Conservation (phyloP, 2,888 invertebrate species). For the Epistrophe eligans region DNA sequence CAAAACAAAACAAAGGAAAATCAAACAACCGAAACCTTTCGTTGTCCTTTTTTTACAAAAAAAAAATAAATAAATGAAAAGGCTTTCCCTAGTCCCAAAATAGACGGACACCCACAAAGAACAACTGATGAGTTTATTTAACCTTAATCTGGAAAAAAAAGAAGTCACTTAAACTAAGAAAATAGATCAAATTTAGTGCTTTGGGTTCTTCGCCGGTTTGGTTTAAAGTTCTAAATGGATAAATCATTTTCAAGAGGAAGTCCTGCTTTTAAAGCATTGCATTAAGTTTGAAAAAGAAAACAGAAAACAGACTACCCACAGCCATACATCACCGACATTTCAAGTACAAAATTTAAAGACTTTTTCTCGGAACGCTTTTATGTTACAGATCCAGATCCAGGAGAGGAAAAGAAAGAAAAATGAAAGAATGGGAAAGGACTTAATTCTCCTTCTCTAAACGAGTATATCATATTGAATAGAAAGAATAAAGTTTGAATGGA, state of each 20-base stretch:
- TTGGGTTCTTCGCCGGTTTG: not conserved
- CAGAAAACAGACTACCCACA: not conserved
- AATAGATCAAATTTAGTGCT: constrained; percentile 22
- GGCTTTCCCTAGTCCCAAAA: not conserved
- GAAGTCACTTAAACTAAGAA: constrained; percentile 18
- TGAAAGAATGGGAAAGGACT: constrained; percentile 1
- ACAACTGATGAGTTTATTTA: constrained; percentile 25
- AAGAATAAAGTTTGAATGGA: not conserved
- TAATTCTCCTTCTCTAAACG: constrained; percentile 9
- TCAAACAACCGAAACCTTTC: not conserved
- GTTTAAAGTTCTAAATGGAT: constrained; percentile 5
- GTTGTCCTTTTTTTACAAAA: not conserved
- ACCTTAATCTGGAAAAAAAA: constrained; percentile 7
- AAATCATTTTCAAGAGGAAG: constrained; percentile 1
- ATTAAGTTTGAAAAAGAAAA: not conserved
- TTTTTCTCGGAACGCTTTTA: not conserved
- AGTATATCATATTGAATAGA: not conserved
- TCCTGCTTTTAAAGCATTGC: not conserved
- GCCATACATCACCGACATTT: constrained; percentile 4
- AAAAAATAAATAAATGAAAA: not conserved
- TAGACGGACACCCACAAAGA: not conserved
- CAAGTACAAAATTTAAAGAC: not conserved
- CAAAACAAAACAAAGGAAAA: not conserved
- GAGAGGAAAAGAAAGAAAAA: not conserved
- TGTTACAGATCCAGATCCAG: too few species aligned